Evolutionary conservation across 2,797 vertebrate genomes (phyloP), one percentile per base, ranked within the genome.

Genomic region (Alosa sapidissima): DNA sequence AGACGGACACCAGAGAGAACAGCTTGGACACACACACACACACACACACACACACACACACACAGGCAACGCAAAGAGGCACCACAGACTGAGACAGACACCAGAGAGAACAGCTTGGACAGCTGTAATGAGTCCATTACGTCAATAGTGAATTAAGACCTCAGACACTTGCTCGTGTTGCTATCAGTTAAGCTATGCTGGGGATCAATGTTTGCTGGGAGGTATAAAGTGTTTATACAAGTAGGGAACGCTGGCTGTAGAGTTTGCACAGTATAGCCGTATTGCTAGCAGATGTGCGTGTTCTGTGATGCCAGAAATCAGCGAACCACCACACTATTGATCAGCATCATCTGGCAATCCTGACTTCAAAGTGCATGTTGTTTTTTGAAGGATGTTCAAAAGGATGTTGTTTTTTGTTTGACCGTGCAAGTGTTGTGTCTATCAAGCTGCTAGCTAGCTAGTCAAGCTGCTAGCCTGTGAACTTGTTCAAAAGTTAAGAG

Each of bases 121-220:
- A 14, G 33, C 16, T 78, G 72, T 47, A 78, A 78, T 47, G 72
- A 78, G 72, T 8, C 19, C 28, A 19, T 78, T n/a, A 78, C 5
- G 72, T 78, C 72, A 78, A 78, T 78, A 78, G 14, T 47, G 33
- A 72, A 72, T 72, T 72, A 72, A 72, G 28, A 72, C 28, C 28
- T 41, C 28, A 14, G 65, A 72, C 33, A 14, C 28, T 72, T 36
- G 28, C 28, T 72, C 11, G 6, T 13, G 72, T 8, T 78, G 72
- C 41, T 78, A 47, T 78, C 72, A 47, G 41, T 78, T 8, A 16
- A 6, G 16, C 41, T 78, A 16, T 7, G 41, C 41, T 41, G 54
- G 54, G 19, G 41, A 78, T 78, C 72, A 47, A 78, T 78, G 41
- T 6, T 45, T 21, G 41, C 13, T 28, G 14, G 68, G 45, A 45